Evolutionary conservation across 1,140 invertebrate genomes (phyloP).

Genomic region (Gryon sp.): DNA sequence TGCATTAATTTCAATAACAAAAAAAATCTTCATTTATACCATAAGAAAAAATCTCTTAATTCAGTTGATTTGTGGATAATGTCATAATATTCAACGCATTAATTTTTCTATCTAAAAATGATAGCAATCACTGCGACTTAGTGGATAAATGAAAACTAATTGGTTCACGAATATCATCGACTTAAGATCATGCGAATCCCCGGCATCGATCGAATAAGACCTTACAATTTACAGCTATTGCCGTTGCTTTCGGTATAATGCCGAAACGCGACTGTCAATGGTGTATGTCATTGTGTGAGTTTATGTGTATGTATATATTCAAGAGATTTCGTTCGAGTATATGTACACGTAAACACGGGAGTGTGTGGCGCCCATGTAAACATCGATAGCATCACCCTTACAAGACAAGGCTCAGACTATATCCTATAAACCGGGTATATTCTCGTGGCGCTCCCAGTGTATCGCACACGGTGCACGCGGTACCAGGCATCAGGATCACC

Average conservation of each 20-base stretch:
- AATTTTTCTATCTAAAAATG: no score
- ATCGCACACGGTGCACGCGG: conserved; percentile 60
- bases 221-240: conserved; percentile 68
- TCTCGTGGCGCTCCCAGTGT: conserved; percentile 50
- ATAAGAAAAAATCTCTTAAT: no score
- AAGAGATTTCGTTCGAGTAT: conserved; percentile 19
- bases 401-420: conserved; percentile 59
- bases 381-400: conserved; percentile 60
- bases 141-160: conserved; percentile 24
- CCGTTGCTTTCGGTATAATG: conserved; percentile 49
- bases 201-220: conserved; percentile 57
- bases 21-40: no score
- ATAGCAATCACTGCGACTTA: conserved; percentile 25
- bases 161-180: conserved; percentile 27
- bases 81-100: no score
- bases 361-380: conserved; percentile 47
- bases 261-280: conserved; percentile 60
- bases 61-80: no score
- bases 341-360: conserved; percentile 4
- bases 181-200: conserved; percentile 43
- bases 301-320: no score
- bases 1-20: no score
- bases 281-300: conserved; percentile 26
- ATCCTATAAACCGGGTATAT: conserved; percentile 64
- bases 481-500: conserved; percentile 75